Base-by-base conservation (phyloP, 2,888 invertebrate genomes). In the Xylocampa areola region DNA sequence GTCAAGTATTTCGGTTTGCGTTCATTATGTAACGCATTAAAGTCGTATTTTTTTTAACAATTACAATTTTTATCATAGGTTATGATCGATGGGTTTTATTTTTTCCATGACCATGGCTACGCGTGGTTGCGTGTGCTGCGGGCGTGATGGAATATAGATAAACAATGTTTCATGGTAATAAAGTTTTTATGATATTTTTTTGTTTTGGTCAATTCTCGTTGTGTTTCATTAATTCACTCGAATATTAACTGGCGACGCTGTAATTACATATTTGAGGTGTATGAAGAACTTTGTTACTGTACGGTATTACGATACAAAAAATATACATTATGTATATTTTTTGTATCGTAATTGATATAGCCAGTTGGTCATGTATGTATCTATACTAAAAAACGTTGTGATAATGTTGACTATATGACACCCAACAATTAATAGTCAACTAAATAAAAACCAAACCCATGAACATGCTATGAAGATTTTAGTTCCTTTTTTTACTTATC, bases 71-170 rank as follows among this genome's bases (percentile, higher is more conserved):
- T 83, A 85, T 87, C 84, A 82, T 86, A 86, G 87, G 75, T 82
- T 84, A 81, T 77, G 72, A 88, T 88, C 87, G 69, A 81, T 81
- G 75, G 79, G 77, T 84, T 85, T 81, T 73, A 79, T 85, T 85
- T 86, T 87, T 84, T 84, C 77, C 84, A 80, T 81, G 80, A 69
- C 73, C 76, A 71, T 69, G 75, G 61, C 69, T 82, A 78, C 76
- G 77, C 79, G 77, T 77, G 79, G 79, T 89, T 84, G 89, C 88
- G 85, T 89, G 87, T 58, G 67, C 65, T 50, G 51, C 45, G 62
- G 49, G 62, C 53, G 58, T 70, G 87, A 87, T 88, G 82, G 68
- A 62, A 71, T 76, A 79, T 68, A 81, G 85, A 87, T 87, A 87
- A 81, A 80, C 68, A 77, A 69, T 71, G 68, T 80, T 85, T 79